Base-by-base conservation (phyloP, 2,888 invertebrate species). In the Orgyia antiqua region DNA sequence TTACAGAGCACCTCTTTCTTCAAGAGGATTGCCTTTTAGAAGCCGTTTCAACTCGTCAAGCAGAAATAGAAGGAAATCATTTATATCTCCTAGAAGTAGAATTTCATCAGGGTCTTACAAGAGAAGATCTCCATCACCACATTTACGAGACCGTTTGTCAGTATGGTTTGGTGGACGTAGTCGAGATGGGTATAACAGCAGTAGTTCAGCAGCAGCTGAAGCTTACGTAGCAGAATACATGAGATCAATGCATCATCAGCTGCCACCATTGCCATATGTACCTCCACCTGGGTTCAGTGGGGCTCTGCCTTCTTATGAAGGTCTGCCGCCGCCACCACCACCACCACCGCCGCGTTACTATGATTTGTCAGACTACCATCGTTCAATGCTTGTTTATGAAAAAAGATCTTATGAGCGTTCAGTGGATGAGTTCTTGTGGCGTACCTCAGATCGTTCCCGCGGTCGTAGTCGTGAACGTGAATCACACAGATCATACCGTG, bases 191-290 rank as follows among this genome's bases (percentile, higher is more conserved):
- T 87, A 84, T 45, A 68, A 58, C 24, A 71, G 68, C 31, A 69
- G 73, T 36, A 71, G 79, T 10, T 72, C 89, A 13, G 88, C 90
- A 31, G 91, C 92, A 10, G 94, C 94, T n/a, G 94, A 94, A 63
- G 94, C 94, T 1, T 94, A 94, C 70, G 93, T 94, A 13, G 94
- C 94, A 8, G 95, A 96, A 65, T 96, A 95, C 61, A 94, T 96
- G 93, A 88, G 94, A 17, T 93, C 93, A 13, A 94, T 94, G 93
- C 94, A 94, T 61, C 94, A 94, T 56, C 94, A 94, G 61, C 72
- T 94, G 56, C 94, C 95, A 27, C 95, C 96, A 20, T 79, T 96
- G 65, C 94, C 95, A 12, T 96, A 94, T 72, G 93, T 91, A 17
- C 92, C 94, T 12, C 71, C 88, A 50, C 80, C 86, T 15, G 83